Base-by-base conservation (phyloP, 2,113 vertebrate genomes). In the Oryzias melastigma region DNA sequence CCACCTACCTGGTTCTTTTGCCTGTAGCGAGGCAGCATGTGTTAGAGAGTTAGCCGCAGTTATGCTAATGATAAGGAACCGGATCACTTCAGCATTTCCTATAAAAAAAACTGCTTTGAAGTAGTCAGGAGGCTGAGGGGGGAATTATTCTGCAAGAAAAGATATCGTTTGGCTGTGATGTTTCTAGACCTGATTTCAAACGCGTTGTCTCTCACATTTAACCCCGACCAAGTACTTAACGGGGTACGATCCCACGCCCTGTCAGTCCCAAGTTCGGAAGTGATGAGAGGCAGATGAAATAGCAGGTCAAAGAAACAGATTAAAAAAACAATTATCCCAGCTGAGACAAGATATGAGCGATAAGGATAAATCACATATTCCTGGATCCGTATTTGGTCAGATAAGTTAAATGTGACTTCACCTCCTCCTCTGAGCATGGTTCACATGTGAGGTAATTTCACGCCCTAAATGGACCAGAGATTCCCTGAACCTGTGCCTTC, bases 61-160 rank as follows among this genome's bases (percentile, higher is more conserved):
- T 46, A 56, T 60, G 73, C 61, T 64, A 65, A 77, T 69, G 57
- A 69, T 66, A 64, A 52, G 62, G 22, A 78, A 66, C 62, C 60
- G 51, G n/a, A 80, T 41, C 15, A 14, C 64, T 87, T 83, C 64
- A 64, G 52, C 65, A 80, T 87, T 87, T 81, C 65, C 75, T 85
- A 27, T 81, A 81, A 77, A 74, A 77, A 75, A 10, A 5, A 5
- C 17, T 1, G 54, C 86, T 84, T 84, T 85, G 84, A 89, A 83
- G 71, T 50, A 19, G 25, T 44, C 1, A n/a, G 57, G 77, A 42
- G 41, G 60, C 62, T 48, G 18, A 43, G 42, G 64, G 66, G 78
- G 49, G 18, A 68, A 68, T 71, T 47, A 67, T 14, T 27, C 58
- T 19, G 53, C 71, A 78, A 85, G 83, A 63, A 86, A 85, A 83